Evolutionary conservation across 2,113 vertebrate genomes (phyloP).

Genomic region (Centrocercus urophasianus): DNA sequence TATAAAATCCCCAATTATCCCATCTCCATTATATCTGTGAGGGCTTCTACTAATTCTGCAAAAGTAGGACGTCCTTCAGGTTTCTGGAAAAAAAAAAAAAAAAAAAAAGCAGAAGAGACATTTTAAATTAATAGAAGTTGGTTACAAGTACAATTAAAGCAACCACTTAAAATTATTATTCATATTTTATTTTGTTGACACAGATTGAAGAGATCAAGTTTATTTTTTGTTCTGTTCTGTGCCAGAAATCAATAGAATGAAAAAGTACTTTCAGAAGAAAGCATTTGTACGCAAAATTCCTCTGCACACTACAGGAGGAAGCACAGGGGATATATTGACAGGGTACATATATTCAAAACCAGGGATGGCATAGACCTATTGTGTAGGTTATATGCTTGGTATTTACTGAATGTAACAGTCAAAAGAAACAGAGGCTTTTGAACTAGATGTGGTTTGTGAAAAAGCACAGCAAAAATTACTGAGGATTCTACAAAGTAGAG

Average conservation of each 20-base stretch:
- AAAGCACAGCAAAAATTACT: background rate
- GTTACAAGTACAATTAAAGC: background rate
- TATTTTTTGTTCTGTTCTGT: background rate
- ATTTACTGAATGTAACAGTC: background rate
- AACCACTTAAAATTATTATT: background rate
- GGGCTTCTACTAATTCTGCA: slow-evolving; percentile 76
- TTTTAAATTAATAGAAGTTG: background rate
- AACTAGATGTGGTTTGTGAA: background rate
- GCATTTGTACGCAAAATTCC: background rate
- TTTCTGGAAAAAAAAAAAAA: slow-evolving; percentile 76
- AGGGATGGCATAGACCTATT: background rate
- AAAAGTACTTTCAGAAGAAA: too few relatives aligned
- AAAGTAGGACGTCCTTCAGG: slow-evolving; percentile 84
- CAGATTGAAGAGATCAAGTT: background rate
- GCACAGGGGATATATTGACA: background rate
- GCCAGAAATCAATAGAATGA: background rate
- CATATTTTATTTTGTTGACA: background rate
- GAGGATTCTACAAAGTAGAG: background rate
- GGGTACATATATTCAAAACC: background rate
- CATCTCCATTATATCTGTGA: slow-evolving; percentile 77
- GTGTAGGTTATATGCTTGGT: background rate
- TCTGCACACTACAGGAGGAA: background rate
- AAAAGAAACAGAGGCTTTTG: background rate
- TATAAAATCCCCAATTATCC: slow-evolving; percentile 11
- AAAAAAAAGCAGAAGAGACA: slow-evolving; percentile 25